Evolutionary conservation across 2,113 vertebrate species (phyloP).

Genomic region (Gnathonemus longibarbis): DNA sequence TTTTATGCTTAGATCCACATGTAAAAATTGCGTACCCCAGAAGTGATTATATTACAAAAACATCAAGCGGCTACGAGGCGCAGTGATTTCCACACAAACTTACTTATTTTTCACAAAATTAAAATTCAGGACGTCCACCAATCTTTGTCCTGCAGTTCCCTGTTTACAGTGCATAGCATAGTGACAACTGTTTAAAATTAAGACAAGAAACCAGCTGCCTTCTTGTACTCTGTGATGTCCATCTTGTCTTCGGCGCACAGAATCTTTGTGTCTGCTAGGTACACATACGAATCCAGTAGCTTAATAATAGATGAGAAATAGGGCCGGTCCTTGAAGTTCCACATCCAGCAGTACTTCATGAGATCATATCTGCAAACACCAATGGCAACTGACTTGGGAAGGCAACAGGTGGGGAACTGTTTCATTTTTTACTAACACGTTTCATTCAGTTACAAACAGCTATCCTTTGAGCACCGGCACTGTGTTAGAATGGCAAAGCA

Average conservation of each 20-base stretch:
- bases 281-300: slow-evolving; percentile 46
- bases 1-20: background rate
- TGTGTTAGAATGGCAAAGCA: slow-evolving; percentile 3
- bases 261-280: slow-evolving; percentile 30
- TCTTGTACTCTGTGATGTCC: slow-evolving; percentile 47
- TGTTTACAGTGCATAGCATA: background rate
- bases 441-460: background rate
- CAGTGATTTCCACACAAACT: background rate
- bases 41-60: background rate
- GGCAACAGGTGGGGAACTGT: background rate
- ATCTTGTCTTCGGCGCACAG: slow-evolving; percentile 35
- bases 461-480: background rate
- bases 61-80: background rate
- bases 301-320: slow-evolving; percentile 50
- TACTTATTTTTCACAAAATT: background rate
- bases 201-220: slow-evolving; percentile 41
- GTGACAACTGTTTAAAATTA: background rate
- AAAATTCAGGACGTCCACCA: background rate
- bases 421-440: background rate
- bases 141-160: background rate
- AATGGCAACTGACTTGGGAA: background rate
- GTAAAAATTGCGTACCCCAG: background rate
- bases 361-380: slow-evolving; percentile 50
- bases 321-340: slow-evolving; percentile 53
- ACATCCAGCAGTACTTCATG: slow-evolving; percentile 63